A percentile compares a stretch with the other conserved stretches of the same genome.
These are phyloP conservation scores for Conistra vaccinii DNA, from an alignment of 2,888 invertebrate genomes.

Conservation along the genomic window DNA sequence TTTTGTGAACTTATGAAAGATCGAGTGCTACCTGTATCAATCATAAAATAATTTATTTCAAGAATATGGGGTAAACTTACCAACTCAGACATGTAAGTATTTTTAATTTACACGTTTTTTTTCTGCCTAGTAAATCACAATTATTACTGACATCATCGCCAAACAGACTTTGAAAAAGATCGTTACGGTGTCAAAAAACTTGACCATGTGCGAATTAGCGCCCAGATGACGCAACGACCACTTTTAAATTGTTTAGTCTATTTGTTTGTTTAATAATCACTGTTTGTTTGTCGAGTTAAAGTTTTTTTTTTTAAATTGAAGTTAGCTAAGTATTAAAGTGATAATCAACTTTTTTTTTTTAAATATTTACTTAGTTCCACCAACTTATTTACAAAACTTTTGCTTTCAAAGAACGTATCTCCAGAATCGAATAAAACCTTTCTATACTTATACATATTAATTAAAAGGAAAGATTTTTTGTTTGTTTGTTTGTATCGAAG, in stretches of 20 bases:
- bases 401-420: no score
- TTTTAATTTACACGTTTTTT: neutral
- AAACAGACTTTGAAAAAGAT: slow-evolving; percentile 25
- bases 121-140: neutral
- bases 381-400: neutral
- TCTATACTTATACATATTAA: no score
- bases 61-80: no score
- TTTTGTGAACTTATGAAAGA: no score
- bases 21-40: no score
- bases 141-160: slow-evolving; percentile 25
- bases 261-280: neutral
- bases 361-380: neutral
- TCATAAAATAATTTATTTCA: no score
- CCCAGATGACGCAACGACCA: slow-evolving; percentile 3
- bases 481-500: no score
- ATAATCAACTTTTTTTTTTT: neutral
- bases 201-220: slow-evolving; percentile 31
- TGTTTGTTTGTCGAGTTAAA: no score
- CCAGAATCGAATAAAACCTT: neutral
- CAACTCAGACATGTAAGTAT: neutral
- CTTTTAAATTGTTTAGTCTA: neutral
- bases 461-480: no score
- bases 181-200: slow-evolving; percentile 26
- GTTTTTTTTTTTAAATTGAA: no score
- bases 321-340: neutral